phyloP scores from a whole-genome alignment of 2,888 invertebrate species.

The Aleiodes alternator region DNA sequence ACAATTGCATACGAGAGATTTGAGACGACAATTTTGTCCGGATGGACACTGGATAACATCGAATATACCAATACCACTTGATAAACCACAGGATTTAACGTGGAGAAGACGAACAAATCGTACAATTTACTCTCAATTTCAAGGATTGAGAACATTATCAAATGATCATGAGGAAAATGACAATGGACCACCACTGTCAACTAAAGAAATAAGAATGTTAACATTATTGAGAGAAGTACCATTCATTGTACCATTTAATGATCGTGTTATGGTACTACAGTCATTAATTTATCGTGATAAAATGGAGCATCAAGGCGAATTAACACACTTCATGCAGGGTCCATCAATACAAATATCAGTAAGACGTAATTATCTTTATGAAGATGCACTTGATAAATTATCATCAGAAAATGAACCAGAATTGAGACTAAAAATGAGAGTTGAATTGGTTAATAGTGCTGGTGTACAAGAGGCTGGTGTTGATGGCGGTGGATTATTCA shows the following conservation, averaged over 20 bases:
- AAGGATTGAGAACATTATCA: slow-evolving; percentile 78
- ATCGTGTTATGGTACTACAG: slow-evolving; percentile 90
- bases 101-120: slow-evolving; percentile 75
- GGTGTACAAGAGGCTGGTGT: slow-evolving; percentile 97
- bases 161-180: slow-evolving; percentile 78
- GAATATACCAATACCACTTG: slow-evolving; percentile 76
- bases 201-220: slow-evolving; percentile 90
- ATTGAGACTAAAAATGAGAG: slow-evolving; percentile 88
- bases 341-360: slow-evolving; percentile 87
- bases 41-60: slow-evolving; percentile 81
- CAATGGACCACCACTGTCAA: slow-evolving; percentile 89
- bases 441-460: slow-evolving; percentile 92
- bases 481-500: slow-evolving; percentile 97
- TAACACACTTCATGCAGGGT: slow-evolving; percentile 85
- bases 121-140: slow-evolving; percentile 76
- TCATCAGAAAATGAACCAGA: slow-evolving; percentile 94
- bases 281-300: slow-evolving; percentile 82
- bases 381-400: slow-evolving; percentile 97
- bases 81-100: slow-evolving; percentile 78
- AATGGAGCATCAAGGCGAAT: slow-evolving; percentile 84
- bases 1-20: slow-evolving; percentile 90
- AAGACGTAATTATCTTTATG: slow-evolving; percentile 95
- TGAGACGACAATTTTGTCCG: slow-evolving; percentile 87
- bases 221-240: slow-evolving; percentile 95
- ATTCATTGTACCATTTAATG: slow-evolving; percentile 94